phyloP scores from a whole-genome alignment of 2,113 vertebrate genomes.

The Helogale parvula region DNA sequence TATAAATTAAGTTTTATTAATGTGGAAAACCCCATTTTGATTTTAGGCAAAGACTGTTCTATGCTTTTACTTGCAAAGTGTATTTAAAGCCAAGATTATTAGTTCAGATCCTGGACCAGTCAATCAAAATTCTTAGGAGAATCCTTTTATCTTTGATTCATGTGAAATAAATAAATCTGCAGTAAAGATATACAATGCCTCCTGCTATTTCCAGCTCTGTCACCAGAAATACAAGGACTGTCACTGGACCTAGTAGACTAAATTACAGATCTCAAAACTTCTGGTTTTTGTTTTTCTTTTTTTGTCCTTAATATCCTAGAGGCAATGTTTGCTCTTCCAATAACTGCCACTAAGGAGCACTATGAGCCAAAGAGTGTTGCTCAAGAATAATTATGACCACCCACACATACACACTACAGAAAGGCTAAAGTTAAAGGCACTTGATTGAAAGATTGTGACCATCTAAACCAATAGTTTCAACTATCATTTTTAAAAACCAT shows the following conservation, averaged over 20 bases:
- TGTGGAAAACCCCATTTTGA: not conserved
- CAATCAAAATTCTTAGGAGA: conserved; percentile 1
- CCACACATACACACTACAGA: not conserved
- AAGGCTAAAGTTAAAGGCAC: not conserved
- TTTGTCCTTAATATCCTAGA: not conserved
- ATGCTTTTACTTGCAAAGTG: not conserved
- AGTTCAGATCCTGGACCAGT: not conserved
- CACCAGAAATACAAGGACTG: not conserved
- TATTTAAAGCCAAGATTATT: not conserved
- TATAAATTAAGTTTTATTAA: conserved; percentile 4
- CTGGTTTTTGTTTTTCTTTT: not conserved
- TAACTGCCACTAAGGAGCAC: not conserved
- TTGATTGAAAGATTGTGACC: not conserved
- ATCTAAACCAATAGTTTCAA: not conserved
- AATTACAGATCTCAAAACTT: not conserved
- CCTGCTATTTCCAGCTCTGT: not conserved
- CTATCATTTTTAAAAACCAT: not conserved
- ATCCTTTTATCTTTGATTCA: not conserved
- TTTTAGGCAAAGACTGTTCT: conserved; percentile 27
- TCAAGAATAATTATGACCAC: not conserved
- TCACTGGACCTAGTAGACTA: not conserved
- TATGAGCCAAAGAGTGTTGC: not conserved
- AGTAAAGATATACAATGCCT: not conserved
- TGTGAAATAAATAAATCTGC: not conserved
- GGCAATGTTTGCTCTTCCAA: not conserved